These are phyloP conservation scores for Sycophaga agraensis DNA, from an alignment of 1,140 invertebrate genomes.

Conservation along the genomic window DNA sequence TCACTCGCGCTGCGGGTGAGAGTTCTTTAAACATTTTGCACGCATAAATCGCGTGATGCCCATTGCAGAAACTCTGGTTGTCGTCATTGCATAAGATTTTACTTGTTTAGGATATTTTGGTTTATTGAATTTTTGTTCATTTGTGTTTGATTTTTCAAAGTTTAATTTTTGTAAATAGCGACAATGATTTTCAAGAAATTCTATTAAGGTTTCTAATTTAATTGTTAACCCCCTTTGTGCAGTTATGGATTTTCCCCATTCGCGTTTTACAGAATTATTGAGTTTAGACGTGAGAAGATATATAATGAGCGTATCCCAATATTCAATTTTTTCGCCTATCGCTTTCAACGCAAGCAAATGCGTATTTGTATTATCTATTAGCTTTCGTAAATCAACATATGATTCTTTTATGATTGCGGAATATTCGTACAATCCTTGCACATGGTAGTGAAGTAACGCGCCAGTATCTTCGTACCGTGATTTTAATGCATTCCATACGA, in stretches of 20 bases:
- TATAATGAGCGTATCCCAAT: conserved; percentile 34
- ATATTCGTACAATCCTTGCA: conserved; percentile 4
- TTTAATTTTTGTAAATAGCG: no score
- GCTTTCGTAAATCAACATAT: conserved; percentile 1
- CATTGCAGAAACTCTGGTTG: not conserved
- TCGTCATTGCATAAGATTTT: no score
- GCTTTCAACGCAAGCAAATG: conserved; percentile 30
- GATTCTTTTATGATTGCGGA: conserved; percentile 1
- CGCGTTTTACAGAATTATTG: conserved; percentile 12
- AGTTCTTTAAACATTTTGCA: not conserved
- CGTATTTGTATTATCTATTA: conserved; percentile 28
- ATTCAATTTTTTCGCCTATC: conserved; percentile 29
- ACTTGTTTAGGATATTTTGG: no score
- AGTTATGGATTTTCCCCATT: conserved; percentile 23
- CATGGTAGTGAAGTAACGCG: conserved; percentile 9
- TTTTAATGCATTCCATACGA: conserved; percentile 9
- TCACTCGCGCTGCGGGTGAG: not conserved
- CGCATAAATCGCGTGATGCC: not conserved
- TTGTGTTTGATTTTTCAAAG: no score
- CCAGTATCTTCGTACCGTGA: conserved; percentile 8
- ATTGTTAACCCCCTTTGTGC: no score
- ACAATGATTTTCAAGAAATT: no score
- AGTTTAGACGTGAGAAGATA: conserved; percentile 29
- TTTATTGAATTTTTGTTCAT: no score
- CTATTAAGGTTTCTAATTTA: no score